Evolutionary conservation across 2,113 vertebrate species (phyloP).

Genomic region (Manacus vitellinus): DNA sequence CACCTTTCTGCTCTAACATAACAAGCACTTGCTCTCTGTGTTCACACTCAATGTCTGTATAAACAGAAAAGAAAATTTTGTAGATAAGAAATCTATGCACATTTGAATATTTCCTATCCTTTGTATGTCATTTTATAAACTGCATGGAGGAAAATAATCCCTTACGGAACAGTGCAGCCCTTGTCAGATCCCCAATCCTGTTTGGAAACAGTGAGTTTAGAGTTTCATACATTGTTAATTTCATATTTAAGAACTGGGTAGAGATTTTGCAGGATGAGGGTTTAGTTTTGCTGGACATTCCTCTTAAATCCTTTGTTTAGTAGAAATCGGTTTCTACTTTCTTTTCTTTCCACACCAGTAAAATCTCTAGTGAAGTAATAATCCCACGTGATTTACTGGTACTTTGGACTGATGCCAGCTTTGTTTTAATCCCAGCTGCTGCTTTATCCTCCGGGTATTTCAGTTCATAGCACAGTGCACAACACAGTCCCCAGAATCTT

Average conservation of each 20-base stretch:
- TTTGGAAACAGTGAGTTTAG: not conserved
- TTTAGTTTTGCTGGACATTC: not conserved
- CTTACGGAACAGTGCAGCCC: not conserved
- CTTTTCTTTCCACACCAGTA: conserved; percentile 14
- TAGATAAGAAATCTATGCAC: not conserved
- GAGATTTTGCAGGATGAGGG: not conserved
- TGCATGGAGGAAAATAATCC: not conserved
- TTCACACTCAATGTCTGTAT: not conserved
- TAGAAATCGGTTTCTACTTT: conserved; percentile 21
- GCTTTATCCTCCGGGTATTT: conserved; percentile 34
- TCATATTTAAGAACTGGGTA: not conserved
- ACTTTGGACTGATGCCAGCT: conserved; percentile 37
- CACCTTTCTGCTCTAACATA: not conserved
- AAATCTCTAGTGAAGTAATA: conserved; percentile 32
- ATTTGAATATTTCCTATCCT: not conserved
- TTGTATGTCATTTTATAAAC: not conserved
- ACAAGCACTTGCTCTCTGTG: not conserved
- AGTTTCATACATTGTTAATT: not conserved
- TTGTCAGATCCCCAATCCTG: not conserved
- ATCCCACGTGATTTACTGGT: conserved; percentile 46
- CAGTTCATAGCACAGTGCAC: not conserved
- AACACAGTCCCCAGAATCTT: not conserved
- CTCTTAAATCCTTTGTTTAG: not conserved
- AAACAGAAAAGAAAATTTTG: not conserved
- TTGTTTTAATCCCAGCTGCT: conserved; percentile 60